Base-by-base conservation (phyloP, 2,888 invertebrate species). In the Geophilus truncorum region DNA sequence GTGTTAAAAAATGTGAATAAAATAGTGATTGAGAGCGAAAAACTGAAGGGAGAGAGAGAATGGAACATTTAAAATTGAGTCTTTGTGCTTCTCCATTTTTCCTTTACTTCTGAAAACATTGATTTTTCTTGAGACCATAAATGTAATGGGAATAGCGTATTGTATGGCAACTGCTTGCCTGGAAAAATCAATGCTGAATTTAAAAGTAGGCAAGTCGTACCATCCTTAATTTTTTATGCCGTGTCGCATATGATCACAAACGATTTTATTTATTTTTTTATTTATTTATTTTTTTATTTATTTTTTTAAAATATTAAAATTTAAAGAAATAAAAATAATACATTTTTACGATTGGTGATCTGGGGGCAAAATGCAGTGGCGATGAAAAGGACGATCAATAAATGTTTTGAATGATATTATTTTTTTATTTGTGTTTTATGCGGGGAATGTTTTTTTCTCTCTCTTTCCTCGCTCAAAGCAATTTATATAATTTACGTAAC, bases 41-140 rank as follows among this genome's bases (percentile, higher is more conserved):
- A n/a, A n/a, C n/a, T n/a, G n/a, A n/a, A n/a, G n/a, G n/a, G n/a
- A n/a, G n/a, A n/a, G n/a, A n/a, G n/a, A n/a, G n/a, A n/a, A n/a
- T n/a, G n/a, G 12, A 28, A 70, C 4, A 25, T 23, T 70, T 70
- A 28, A 70, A 23, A 28, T 25, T 21, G 18, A 51, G 23, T 70
- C 70, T 70, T 70, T 23, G 28, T 70, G 70, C 28, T 70, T 70
- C 70, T 70, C 25, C 70, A 70, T 70, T 70, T 70, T 70, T 70
- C 70, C 28, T 70, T 28, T 70, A 70, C 70, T n/a, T 70, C 70
- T 70, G 15, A 70, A 70, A 70, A 70, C 70, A 70, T 70, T 70
- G 70, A 70, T 70, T 70, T 70, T 70, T 70, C 70, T 70, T 70
- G 70, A 70, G 70, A 70, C 70, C 70, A 70, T 70, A 70, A 70